These are phyloP conservation scores for Grapholita molesta DNA, from an alignment of 1,140 invertebrate species.

Conservation along the genomic window DNA sequence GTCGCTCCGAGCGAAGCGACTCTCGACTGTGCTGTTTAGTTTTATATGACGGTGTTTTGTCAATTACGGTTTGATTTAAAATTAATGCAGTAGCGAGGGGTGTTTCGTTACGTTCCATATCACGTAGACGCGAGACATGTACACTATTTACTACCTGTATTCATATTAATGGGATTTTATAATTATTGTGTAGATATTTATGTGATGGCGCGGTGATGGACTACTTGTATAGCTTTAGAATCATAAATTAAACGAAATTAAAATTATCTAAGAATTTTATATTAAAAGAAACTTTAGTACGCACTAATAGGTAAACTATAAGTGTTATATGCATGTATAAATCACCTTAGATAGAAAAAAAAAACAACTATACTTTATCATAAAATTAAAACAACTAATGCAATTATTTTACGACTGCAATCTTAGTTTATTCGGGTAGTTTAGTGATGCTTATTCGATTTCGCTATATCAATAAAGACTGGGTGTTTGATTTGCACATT, in stretches of 20 bases:
- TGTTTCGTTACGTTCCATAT: constrained; percentile 59
- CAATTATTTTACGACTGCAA: constrained; percentile 42
- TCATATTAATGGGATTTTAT: constrained; percentile 46
- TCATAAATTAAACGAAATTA: constrained; percentile 50
- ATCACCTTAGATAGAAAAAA: constrained; percentile 62
- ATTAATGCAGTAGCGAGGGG: constrained; percentile 35
- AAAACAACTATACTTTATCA: constrained; percentile 35
- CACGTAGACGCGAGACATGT: constrained; percentile 40
- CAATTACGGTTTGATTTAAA: constrained; percentile 61
- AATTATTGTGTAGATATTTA: constrained; percentile 45
- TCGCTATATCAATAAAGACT: constrained; percentile 25
- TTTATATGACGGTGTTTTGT: constrained; percentile 55
- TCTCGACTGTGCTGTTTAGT: constrained; percentile 31
- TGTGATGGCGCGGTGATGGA: constrained; percentile 59
- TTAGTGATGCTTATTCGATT: constrained; percentile 25
- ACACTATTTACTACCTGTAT: constrained; percentile 58
- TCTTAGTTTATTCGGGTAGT: constrained; percentile 31
- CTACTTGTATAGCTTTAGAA: constrained; percentile 55
- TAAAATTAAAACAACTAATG: constrained; percentile 34
- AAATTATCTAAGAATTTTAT: constrained; percentile 47
- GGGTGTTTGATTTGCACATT: constrained; percentile 22
- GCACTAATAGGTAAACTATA: constrained; percentile 45
- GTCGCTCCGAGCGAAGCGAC: constrained; percentile 11
- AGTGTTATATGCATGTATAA: constrained; percentile 51
- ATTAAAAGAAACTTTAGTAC: constrained; percentile 49